phyloP scores from a whole-genome alignment of 2,113 vertebrate genomes.

The Hemichromis elongatus region DNA sequence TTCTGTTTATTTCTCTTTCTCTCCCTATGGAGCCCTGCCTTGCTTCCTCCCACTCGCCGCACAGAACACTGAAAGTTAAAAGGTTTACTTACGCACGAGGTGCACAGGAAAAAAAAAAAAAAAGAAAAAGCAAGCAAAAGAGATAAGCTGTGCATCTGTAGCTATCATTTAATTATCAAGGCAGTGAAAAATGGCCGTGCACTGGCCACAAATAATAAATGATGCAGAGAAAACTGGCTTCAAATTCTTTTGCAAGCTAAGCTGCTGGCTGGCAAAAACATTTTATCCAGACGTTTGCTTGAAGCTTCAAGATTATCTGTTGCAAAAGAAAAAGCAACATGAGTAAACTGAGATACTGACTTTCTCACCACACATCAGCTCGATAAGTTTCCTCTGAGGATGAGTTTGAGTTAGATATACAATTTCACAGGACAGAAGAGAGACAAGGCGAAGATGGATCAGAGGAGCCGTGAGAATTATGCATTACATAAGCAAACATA shows the following conservation, averaged over 20 bases:
- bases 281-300: background rate
- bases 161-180: conserved; percentile 39
- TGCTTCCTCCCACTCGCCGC: background rate
- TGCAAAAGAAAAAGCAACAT: background rate
- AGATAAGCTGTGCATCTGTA: conserved; percentile 13
- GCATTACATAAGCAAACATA: background rate
- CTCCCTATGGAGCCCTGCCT: background rate
- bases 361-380: background rate
- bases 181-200: conserved; percentile 15
- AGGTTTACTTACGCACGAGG: background rate
- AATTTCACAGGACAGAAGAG: background rate
- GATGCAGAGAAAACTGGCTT: conserved; percentile 7
- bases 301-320: conserved; percentile 1
- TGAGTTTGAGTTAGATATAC: background rate
- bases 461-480: background rate
- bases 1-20: background rate
- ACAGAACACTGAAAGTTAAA: background rate
- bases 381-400: background rate
- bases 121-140: background rate
- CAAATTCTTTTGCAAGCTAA: conserved; percentile 8
- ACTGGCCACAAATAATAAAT: conserved; percentile 11
- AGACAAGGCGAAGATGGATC: background rate
- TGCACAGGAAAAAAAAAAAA: background rate
- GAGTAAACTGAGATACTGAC: background rate
- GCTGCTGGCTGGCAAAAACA: background rate